These are phyloP conservation scores for Lordiphosa mommai DNA, from an alignment of 1,140 invertebrate genomes.

Conservation along the genomic window DNA sequence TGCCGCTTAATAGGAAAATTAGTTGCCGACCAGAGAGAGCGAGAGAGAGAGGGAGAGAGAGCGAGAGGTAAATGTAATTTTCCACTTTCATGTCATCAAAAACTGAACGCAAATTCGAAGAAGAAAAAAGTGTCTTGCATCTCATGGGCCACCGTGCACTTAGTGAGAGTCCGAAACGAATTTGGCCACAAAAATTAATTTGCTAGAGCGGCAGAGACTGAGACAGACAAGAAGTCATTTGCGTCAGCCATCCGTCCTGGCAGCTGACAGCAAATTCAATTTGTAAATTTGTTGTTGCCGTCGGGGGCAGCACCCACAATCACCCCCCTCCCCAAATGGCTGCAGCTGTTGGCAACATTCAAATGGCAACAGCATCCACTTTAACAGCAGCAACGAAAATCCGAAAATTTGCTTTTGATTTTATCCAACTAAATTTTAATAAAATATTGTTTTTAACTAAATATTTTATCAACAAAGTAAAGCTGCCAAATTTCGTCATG, in stretches of 20 bases:
- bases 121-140: constrained; percentile 16
- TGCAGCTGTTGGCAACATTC: no score
- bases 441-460: no score
- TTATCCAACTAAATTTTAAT: no score
- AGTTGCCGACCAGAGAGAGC: constrained; percentile 26
- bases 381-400: no score
- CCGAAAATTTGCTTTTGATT: no score
- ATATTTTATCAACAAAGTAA: no score
- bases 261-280: constrained; percentile 74
- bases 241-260: constrained; percentile 69
- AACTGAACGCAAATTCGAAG: neutral
- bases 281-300: constrained; percentile 55
- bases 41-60: no score
- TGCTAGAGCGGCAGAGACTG: constrained; percentile 19
- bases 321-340: no score
- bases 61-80: constrained; percentile 38
- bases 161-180: constrained; percentile 35
- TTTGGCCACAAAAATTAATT: constrained; percentile 59
- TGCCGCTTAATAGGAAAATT: constrained; percentile 38
- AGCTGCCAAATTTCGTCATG: no score
- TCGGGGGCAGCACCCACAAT: no score
- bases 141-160: constrained; percentile 41
- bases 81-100: constrained; percentile 21
- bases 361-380: no score
- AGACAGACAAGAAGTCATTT: constrained; percentile 58